Percentiles rank a stretch among this genome's conserved stretches.
Evolutionary conservation across 2,113 vertebrate genomes (phyloP).

Genomic region (Upupa epops): DNA sequence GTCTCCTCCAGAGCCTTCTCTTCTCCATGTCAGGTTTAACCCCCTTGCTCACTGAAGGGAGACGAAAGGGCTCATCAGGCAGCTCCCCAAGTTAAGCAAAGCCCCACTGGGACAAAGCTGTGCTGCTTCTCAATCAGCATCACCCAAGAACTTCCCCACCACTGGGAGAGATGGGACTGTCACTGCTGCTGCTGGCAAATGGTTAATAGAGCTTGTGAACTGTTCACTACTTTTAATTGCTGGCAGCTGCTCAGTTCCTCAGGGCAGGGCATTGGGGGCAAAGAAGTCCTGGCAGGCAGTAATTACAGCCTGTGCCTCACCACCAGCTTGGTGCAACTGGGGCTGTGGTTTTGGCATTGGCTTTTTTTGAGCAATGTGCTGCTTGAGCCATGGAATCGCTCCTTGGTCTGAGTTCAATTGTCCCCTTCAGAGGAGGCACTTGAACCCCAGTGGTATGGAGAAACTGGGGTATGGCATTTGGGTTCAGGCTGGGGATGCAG

Average conservation of each 20-base stretch:
- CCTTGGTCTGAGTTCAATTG: not conserved
- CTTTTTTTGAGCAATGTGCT: fast-evolving
- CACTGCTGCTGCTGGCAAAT: not conserved
- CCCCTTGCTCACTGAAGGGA: not conserved
- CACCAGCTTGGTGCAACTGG: not conserved
- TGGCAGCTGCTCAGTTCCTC: constrained; percentile 9
- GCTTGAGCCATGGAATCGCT: not conserved
- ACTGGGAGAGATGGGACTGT: not conserved
- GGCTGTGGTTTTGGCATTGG: not conserved
- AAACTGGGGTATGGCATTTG: not conserved
- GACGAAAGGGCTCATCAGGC: not conserved
- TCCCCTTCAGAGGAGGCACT: fast-evolving
- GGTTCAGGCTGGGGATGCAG: not conserved
- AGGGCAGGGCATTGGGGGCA: not conserved
- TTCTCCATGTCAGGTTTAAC: not conserved
- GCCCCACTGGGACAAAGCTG: fast-evolving
- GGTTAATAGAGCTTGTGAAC: constrained; percentile 31
- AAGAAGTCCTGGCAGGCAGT: not conserved
- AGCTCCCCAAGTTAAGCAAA: not conserved
- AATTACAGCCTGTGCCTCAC: not conserved
- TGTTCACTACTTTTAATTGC: constrained; percentile 33
- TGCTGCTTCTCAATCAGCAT: fast-evolving
- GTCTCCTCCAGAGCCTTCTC: too few relatives aligned
- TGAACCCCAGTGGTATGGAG: fast-evolving
- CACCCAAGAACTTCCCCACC: not conserved